These are phyloP conservation scores for Galendromus occidentalis DNA, from an alignment of 1,140 invertebrate genomes.

Conservation along the genomic window DNA sequence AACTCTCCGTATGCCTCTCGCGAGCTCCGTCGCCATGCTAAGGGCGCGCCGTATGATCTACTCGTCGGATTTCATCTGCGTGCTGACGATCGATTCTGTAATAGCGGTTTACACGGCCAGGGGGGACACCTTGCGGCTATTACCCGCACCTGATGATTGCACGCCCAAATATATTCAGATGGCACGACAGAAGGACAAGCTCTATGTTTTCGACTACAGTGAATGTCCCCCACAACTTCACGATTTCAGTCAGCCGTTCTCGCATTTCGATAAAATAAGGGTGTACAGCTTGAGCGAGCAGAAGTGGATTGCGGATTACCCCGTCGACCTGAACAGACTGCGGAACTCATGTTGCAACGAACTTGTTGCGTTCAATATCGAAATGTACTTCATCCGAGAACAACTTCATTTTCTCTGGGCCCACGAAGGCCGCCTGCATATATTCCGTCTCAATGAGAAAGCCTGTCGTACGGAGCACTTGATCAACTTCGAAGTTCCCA, in stretches of 20 bases:
- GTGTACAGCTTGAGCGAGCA: neutral
- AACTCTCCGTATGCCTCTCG: neutral
- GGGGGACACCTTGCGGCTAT: neutral
- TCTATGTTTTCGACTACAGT: slow-evolving; percentile 4
- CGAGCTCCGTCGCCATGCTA: neutral
- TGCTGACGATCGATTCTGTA: neutral
- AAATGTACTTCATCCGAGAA: neutral
- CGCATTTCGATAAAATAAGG: neutral
- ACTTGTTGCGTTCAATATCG: neutral
- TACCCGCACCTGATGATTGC: neutral
- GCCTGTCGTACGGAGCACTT: neutral
- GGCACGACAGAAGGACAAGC: neutral
- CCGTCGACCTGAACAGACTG: neutral
- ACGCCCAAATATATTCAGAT: neutral
- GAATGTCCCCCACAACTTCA: neutral
- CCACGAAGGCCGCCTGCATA: neutral
- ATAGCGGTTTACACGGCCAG: neutral
- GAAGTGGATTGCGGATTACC: neutral
- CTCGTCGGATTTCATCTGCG: neutral
- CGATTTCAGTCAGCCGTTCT: neutral
- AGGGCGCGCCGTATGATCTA: neutral
- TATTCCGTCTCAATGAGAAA: neutral
- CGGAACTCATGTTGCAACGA: neutral
- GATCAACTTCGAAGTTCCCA: neutral
- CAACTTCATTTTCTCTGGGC: neutral